Percentiles rank a stretch among this genome's conserved stretches.
Conservation (phyloP, 1,140 invertebrate genomes). For the Musca domestica region DNA sequence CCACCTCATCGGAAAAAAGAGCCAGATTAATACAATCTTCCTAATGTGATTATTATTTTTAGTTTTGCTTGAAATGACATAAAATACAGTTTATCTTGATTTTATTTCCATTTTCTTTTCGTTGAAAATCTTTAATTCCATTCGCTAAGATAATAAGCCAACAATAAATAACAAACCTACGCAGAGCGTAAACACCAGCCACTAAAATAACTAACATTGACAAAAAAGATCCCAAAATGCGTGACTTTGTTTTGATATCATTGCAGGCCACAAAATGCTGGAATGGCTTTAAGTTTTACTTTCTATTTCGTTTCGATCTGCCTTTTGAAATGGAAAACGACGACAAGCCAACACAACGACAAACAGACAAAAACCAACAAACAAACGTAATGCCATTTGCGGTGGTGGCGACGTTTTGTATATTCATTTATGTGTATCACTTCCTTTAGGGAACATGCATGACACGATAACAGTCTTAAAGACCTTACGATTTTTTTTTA, state of each 20-base stretch:
- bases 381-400: background rate
- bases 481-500: no score
- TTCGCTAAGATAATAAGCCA: background rate
- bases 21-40: no score
- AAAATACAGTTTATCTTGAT: no score
- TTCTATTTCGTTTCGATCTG: constrained; percentile 7
- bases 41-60: no score
- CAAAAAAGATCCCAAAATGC: constrained; percentile 4
- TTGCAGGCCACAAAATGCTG: background rate
- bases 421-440: no score
- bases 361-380: no score
- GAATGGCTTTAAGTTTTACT: background rate
- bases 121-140: constrained; percentile 4
- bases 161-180: background rate
- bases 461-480: no score
- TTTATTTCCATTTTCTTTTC: background rate
- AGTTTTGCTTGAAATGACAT: no score
- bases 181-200: background rate
- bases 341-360: background rate
- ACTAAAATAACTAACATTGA: background rate
- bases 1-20: no score
- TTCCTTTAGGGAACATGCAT: no score
- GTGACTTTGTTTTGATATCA: background rate
- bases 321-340: background rate
- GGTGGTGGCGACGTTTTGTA: no score